phyloP scores from a whole-genome alignment of 2,888 invertebrate genomes.

The Deroplatys truncata region DNA sequence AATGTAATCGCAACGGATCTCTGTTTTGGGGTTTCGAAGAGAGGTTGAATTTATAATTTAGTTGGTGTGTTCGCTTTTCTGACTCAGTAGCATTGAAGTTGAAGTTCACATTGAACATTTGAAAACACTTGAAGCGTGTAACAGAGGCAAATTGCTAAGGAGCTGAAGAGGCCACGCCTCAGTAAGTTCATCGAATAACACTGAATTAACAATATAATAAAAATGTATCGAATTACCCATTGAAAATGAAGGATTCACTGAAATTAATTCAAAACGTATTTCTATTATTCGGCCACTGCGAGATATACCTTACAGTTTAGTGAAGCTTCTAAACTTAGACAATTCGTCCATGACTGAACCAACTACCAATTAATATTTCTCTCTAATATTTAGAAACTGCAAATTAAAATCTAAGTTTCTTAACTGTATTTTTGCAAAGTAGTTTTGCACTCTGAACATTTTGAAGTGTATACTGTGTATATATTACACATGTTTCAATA shows the following conservation, averaged over 20 bases:
- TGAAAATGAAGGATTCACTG: not conserved
- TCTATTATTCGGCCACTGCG: not conserved
- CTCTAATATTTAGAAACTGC: no score
- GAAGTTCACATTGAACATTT: not conserved
- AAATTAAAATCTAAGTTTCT: no score
- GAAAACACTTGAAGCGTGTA: not conserved
- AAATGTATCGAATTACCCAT: not conserved
- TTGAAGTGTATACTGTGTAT: no score
- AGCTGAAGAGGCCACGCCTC: not conserved
- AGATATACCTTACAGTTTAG: not conserved
- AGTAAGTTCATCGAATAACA: not conserved
- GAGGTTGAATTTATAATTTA: not conserved
- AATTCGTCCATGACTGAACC: not conserved
- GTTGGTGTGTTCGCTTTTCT: not conserved
- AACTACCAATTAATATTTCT: no score
- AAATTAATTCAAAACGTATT: not conserved
- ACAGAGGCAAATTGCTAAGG: not conserved
- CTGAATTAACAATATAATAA: not conserved
- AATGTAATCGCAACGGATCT: not conserved
- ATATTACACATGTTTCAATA: no score
- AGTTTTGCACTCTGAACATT: no score
- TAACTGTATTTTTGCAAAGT: no score
- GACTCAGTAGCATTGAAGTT: not conserved
- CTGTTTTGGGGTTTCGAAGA: not conserved
- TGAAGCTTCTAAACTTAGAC: not conserved